phyloP scores from a whole-genome alignment of 2,113 vertebrate genomes.

The Ochotona princeps region DNA sequence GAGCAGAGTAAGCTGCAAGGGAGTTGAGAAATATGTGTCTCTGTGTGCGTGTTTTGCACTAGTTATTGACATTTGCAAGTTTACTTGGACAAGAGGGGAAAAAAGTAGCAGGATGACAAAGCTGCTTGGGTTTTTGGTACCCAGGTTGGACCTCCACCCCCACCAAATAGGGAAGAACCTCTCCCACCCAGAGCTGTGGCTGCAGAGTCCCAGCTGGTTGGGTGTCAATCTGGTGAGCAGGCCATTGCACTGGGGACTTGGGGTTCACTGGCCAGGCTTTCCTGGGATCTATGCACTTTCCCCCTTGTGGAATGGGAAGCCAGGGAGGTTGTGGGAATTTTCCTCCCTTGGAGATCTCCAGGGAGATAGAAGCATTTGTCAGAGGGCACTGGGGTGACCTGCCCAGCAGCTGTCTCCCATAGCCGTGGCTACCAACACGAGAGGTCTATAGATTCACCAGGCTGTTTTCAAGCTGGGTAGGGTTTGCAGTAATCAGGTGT shows the following conservation, averaged over 20 bases:
- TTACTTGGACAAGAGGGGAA: not conserved
- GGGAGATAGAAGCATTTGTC: not conserved
- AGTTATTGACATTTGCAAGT: conserved; percentile 65
- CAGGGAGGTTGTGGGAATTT: not conserved
- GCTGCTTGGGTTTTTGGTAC: not conserved
- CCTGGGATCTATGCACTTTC: not conserved
- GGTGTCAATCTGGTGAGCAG: fast-evolving
- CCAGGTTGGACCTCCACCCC: not conserved
- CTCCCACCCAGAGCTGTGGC: not conserved
- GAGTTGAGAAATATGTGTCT: conserved; percentile 68
- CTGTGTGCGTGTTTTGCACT: conserved; percentile 6
- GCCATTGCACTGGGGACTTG: not conserved
- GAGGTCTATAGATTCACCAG: not conserved
- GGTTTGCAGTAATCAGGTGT: not conserved
- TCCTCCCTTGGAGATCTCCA: not conserved
- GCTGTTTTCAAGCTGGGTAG: not conserved
- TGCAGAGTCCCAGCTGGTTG: not conserved
- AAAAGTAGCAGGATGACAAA: not conserved
- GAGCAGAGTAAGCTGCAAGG: not conserved
- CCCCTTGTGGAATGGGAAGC: not conserved
- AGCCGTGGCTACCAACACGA: not conserved
- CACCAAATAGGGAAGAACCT: not conserved
- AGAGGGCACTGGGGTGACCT: not conserved
- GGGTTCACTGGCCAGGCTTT: not conserved
- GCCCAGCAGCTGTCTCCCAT: not conserved